Conservation (phyloP, 1,140 invertebrate genomes). For the Pinna nobilis region DNA sequence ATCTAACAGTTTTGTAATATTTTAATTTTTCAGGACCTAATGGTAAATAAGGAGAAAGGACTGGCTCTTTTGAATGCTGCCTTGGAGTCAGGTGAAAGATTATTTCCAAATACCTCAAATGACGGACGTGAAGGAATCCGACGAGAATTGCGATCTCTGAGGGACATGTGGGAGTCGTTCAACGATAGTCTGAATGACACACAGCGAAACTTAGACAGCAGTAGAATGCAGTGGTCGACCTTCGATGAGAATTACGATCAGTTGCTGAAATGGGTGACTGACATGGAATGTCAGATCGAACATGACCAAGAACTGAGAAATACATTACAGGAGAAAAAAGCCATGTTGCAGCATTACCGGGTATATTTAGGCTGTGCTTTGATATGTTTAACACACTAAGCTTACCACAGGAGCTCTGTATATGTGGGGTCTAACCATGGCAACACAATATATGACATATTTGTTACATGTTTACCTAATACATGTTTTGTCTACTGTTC, state of each 20-base stretch:
- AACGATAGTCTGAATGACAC: constrained; percentile 89
- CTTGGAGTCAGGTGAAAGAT: constrained; percentile 88
- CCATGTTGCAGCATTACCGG: constrained; percentile 94
- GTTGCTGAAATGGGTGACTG: constrained; percentile 91
- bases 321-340: constrained; percentile 94
- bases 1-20: no score
- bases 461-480: neutral
- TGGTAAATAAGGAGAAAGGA: constrained; percentile 79
- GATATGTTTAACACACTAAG: constrained; percentile 18
- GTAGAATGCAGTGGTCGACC: constrained; percentile 70
- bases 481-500: no score
- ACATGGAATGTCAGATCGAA: constrained; percentile 93
- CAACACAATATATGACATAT: neutral
- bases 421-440: neutral
- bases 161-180: constrained; percentile 88
- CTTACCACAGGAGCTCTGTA: neutral
- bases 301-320: constrained; percentile 91
- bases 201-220: constrained; percentile 90
- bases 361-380: constrained; percentile 74
- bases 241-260: constrained; percentile 81
- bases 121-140: constrained; percentile 90
- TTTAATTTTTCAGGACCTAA: constrained; percentile 46
- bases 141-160: constrained; percentile 85
- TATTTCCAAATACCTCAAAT: constrained; percentile 90
- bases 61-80: constrained; percentile 86